Base-by-base conservation (phyloP, 92 coral and sea anemone genomes). In the Porites divaricata region DNA sequence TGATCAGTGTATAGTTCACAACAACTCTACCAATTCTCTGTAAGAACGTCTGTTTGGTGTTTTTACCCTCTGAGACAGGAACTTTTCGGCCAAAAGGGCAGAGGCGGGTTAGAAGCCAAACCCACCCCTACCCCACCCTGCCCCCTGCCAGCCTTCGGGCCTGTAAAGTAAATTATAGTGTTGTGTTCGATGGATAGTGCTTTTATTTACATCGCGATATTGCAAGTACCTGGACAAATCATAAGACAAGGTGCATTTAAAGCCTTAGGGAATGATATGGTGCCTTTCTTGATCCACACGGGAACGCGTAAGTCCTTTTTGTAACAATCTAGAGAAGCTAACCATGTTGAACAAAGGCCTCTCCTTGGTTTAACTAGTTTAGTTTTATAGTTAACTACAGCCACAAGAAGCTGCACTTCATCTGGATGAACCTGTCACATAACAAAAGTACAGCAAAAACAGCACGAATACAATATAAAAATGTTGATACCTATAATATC, bases 261-360 rank as follows among this genome's bases (percentile, higher is more conserved):
- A 63, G 83, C 84, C 81, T 81, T 87, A 22, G 99, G 99, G 41
- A 92, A 93, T 17, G 87, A 52, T 63, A 96, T 93, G 9, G 97
- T 95, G 26, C 98, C 98, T 28, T 89, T 94, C 79, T 88, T 93
- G 19, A 93, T 79, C 97, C 99, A 96, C 53, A 96, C 88, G n/a
- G 98, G 99, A 4, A 96, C 63, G 16, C 80, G 83, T 16, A 80
- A 87, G 26, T 78, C 67, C 17, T 73, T 73, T 72, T 67, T 75
- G 2, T 53, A 72, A 35, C 90, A 68, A 74, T 91, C 89, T 41
- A 94, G 80, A n/a, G 99, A 92, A 0, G 99, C 98, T 49, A 96
- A 88, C 99, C 99, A 96, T 19, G 93, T 94, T 25, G 99, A 96
- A 81, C 97, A 96, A 50, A 96, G 90, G 10, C 99, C 99, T 50